phyloP scores from a whole-genome alignment of 2,797 vertebrate genomes.

The Tauraco hartlaubi region DNA sequence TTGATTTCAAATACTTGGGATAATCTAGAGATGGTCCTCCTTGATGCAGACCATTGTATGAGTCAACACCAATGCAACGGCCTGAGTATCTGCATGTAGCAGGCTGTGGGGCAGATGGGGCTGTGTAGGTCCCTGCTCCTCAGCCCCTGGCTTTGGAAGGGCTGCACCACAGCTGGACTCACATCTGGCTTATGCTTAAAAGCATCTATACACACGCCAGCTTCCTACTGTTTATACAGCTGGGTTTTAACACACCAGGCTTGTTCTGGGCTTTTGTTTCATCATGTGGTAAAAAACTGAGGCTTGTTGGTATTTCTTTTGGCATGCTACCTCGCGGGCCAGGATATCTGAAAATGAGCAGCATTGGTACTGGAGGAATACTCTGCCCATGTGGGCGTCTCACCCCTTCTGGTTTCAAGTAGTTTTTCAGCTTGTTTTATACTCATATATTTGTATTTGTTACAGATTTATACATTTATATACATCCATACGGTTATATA shows the following conservation, averaged over 20 bases:
- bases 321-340: accelerated
- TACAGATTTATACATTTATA: not conserved
- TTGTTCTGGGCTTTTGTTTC: slow-evolving; percentile 50
- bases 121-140: not conserved
- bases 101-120: not conserved
- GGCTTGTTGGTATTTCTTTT: slow-evolving; percentile 17
- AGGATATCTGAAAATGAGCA: not conserved
- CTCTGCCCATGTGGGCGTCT: not conserved
- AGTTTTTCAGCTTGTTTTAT: not conserved
- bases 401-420: not conserved
- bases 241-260: not conserved
- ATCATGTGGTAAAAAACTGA: not conserved
- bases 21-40: not conserved
- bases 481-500: not conserved
- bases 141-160: not conserved
- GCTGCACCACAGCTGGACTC: not conserved
- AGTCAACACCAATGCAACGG: accelerated
- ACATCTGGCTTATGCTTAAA: not conserved
- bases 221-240: slow-evolving; percentile 11
- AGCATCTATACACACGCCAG: not conserved
- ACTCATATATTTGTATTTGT: not conserved
- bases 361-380: not conserved
- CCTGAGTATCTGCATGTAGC: not conserved
- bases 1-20: not conserved
- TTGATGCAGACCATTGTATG: not conserved